Percentiles rank a stretch among this genome's conserved stretches.
Conservation (phyloP, 2,888 invertebrate species). For the Drosophila pseudotalamancana region DNA sequence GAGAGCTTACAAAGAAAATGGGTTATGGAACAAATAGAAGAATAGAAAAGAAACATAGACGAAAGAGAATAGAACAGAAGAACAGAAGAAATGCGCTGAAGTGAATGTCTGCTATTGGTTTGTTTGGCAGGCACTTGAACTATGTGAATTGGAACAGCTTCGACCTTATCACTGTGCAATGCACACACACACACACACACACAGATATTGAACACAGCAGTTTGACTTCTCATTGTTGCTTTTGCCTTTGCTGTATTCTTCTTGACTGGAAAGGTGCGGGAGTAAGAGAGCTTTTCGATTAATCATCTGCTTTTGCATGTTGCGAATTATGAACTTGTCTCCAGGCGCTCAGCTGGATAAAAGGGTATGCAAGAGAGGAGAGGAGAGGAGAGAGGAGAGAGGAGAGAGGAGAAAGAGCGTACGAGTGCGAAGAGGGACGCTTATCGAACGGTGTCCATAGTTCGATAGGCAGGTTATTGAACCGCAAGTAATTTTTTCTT, state of each 20-base stretch:
- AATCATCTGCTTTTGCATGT: slow-evolving; percentile 62
- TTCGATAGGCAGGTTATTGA: slow-evolving; percentile 69
- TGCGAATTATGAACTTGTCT: slow-evolving; percentile 20
- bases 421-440: no score
- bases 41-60: slow-evolving; percentile 29
- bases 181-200: not conserved
- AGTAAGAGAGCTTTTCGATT: slow-evolving; percentile 57
- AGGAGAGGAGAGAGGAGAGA: not conserved
- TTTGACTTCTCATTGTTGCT: not conserved
- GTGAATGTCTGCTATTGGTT: slow-evolving; percentile 44
- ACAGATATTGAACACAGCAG: not conserved
- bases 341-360: slow-evolving; percentile 11
- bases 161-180: slow-evolving; percentile 70
- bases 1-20: slow-evolving; percentile 56
- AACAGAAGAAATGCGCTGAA: slow-evolving; percentile 28
- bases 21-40: slow-evolving; percentile 55
- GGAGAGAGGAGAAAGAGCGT: not conserved
- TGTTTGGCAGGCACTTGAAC: slow-evolving; percentile 12
- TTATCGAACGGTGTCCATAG: slow-evolving; percentile 32
- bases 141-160: slow-evolving; percentile 71
- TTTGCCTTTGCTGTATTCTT: not conserved
- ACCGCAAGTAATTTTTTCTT: slow-evolving; percentile 28
- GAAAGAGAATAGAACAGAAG: no score
- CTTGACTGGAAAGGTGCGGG: slow-evolving; percentile 4
- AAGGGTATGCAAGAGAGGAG: not conserved